Evolutionary conservation across 35 echinoderm and acorn worm genomes (phyloP).

Genomic region (Ophiothrix spiculata): DNA sequence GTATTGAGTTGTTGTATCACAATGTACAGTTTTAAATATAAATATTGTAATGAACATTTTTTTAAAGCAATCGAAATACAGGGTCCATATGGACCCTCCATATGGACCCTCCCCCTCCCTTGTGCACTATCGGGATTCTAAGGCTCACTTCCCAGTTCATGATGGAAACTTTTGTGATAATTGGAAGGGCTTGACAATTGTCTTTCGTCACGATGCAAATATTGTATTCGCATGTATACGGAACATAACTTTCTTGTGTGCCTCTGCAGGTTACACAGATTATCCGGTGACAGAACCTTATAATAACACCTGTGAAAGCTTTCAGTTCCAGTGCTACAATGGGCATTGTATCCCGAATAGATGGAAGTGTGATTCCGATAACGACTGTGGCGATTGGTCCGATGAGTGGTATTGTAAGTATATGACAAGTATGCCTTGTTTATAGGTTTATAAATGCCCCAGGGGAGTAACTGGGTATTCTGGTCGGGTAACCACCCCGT

Average conservation of each 20-base stretch:
- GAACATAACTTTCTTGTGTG: background rate
- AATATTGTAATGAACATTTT: no score
- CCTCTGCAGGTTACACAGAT: background rate
- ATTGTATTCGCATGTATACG: no score
- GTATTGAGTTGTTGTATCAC: no score
- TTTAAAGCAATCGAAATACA: no score
- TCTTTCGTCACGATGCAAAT: no score
- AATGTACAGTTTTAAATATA: no score
- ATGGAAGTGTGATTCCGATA: slow-evolving; percentile 45
- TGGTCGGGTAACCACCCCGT: background rate
- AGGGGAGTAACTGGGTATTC: background rate
- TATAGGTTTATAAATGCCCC: background rate
- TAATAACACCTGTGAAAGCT: background rate
- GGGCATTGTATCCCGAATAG: slow-evolving; percentile 19
- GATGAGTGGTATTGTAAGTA: slow-evolving; percentile 36
- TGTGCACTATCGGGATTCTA: no score
- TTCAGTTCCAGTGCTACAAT: slow-evolving; percentile 36
- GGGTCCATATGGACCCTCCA: no score
- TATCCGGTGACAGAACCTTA: background rate
- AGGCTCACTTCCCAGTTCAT: background rate
- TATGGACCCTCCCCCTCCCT: no score
- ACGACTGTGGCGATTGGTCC: slow-evolving; percentile 45
- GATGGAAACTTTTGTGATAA: background rate
- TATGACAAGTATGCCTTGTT: slow-evolving; percentile 24
- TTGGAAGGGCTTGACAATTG: background rate